Evolutionary conservation across 2,113 vertebrate species (phyloP), one percentile per base, ranked within the genome.

Genomic region (Silurus asotus): DNA sequence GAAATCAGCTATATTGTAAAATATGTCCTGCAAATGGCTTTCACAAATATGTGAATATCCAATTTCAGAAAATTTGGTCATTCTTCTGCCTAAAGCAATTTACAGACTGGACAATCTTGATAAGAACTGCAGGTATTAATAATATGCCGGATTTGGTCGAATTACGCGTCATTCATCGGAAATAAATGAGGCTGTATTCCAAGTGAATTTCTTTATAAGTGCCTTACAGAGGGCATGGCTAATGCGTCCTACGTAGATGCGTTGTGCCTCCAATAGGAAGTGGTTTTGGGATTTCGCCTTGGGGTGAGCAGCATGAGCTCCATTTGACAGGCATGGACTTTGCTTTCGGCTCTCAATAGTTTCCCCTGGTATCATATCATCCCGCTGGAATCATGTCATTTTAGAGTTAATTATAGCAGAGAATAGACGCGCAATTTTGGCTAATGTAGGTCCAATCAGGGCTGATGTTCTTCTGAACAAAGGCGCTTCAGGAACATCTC

Each of bases 81-180:
- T 58, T 79, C 59, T 11, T 45, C 17, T 59, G 25, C 28, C 37
- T 10, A 19, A 56, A 4, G 8, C 13, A 4, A 25, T 2, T 17
- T 17, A 37, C 37, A 45, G 15, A 10, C 45, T 79, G 15, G 8
- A 10, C 53, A 58, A 15, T 25, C 49, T n/a, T 17, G 23, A 25
- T 9, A 28, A 56, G 13, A 28, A 17, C 19, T 51, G 45, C 4
- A 8, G 17, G 10, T 77, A 51, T 75, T 77, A 55, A 77, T 55
- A 25, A 77, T 51, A 49, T 77, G n/a, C n/a, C 78, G 70, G 78
- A 86, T 61, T 48, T 10, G 55, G 45, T 69, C 56, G 83, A 82
- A 81, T 75, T 51, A 10, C 23, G 74, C 59, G 65, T 86, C 85
- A 81, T 59, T 67, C 67, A 11, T 88, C 81, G n/a, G 76, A 80